A percentile compares a stretch with the other conserved stretches of the same genome.
These are phyloP conservation scores for Beroe ovata DNA, from an alignment of 37 sponge, comb jelly and placozoan genomes.

Conservation along the genomic window DNA sequence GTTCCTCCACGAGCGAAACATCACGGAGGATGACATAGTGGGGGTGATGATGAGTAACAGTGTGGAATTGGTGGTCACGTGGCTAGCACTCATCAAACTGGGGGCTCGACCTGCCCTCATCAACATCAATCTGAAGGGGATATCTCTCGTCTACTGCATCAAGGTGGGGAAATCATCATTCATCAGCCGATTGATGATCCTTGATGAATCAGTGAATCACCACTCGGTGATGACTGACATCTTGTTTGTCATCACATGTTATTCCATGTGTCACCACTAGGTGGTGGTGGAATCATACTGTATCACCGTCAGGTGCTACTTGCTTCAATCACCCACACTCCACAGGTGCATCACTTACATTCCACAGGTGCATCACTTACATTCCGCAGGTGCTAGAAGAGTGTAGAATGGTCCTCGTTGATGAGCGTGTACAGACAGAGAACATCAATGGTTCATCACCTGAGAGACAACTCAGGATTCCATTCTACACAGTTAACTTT, in stretches of 20 bases:
- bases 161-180: too few species aligned
- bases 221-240: too few species aligned
- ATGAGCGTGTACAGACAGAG: neutral
- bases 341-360: too few species aligned
- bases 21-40: neutral
- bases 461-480: neutral
- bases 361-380: too few species aligned
- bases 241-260: too few species aligned
- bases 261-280: too few species aligned
- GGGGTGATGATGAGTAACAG: conserved; percentile 46
- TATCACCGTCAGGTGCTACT: too few species aligned
- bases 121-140: conserved; percentile 25
- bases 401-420: neutral
- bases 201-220: too few species aligned
- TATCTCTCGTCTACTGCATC: conserved; percentile 17
- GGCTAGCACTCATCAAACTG: conserved; percentile 50
- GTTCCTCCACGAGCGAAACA: conserved; percentile 26
- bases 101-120: conserved; percentile 33
- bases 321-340: too few species aligned
- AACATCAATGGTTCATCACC: neutral
- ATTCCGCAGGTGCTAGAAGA: neutral
- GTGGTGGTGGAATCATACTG: too few species aligned
- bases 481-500: neutral
- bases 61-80: conserved; percentile 37
- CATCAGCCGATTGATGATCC: too few species aligned